A percentile compares a stretch with the other conserved stretches of the same genome.
Evolutionary conservation across 2,113 vertebrate species (phyloP).

Genomic region (Rhipidura dahli): DNA sequence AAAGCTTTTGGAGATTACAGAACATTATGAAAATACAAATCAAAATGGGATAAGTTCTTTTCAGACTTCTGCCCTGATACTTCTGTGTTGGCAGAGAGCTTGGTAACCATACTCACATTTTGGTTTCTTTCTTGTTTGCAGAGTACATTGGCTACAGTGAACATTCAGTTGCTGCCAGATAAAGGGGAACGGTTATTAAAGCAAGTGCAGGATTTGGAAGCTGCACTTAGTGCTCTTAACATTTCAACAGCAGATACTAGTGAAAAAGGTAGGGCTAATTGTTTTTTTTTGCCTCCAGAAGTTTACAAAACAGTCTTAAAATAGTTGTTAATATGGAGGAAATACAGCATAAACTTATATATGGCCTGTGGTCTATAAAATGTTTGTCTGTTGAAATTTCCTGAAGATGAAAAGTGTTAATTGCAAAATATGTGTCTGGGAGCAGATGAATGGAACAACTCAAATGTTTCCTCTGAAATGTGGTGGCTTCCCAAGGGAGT

Average conservation of each 20-base stretch:
- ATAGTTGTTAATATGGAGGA: neutral
- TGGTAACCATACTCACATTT: neutral
- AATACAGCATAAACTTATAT: neutral
- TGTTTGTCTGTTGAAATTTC: neutral
- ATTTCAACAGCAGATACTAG: constrained; percentile 15
- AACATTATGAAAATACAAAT: neutral
- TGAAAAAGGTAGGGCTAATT: constrained; percentile 41
- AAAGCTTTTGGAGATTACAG: neutral
- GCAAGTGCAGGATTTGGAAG: constrained; percentile 81
- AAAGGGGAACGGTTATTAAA: constrained; percentile 79
- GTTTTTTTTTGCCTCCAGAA: neutral
- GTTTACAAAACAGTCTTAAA: neutral
- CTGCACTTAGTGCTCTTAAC: constrained; percentile 63
- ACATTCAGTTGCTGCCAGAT: constrained; percentile 80
- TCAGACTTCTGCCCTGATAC: neutral
- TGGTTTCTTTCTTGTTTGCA: constrained; percentile 41
- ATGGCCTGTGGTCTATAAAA: neutral
- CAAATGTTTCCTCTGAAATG: neutral
- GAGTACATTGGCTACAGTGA: constrained; percentile 76
- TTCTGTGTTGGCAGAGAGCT: neutral
- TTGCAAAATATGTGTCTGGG: neutral
- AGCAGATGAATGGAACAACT: neutral
- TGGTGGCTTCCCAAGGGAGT: neutral
- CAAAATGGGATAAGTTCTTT: neutral
- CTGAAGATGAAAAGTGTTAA: neutral